Evolutionary conservation across 2,888 invertebrate genomes (phyloP), one percentile per base, ranked within the genome.

Genomic region (Drosophila kambysellisi): DNA sequence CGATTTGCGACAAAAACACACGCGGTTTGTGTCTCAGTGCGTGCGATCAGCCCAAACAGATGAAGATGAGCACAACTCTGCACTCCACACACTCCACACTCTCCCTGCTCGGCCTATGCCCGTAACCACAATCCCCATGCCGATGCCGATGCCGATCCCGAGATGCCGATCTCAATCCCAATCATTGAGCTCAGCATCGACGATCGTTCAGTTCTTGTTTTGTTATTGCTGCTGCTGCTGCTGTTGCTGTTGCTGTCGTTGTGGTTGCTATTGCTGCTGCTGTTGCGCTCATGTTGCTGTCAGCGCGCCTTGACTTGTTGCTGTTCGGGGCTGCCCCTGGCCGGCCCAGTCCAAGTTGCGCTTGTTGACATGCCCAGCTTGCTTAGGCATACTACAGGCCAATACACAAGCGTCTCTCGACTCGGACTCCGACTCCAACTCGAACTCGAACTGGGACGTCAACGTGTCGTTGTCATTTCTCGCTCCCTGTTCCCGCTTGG

Each of bases 341-440:
- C 25, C 15, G 15, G 29, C 25, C 46, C 46, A 46, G 56, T 46
- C 62, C 77, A 61, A 74, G 51, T 63, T 61, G 78, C 63, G 78
- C 81, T 81, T 87, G 88, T 88, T 91, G 88, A 91, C 92, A 91
- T 90, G 91, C 90, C 86, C 90, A 89, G 90, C 91, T 86, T 91
- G 90, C 89, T 90, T 83, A 82, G 81, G 82, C 89, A 82, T 74
- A 82, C 84, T 57, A 32, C 57, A 39, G 81, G 72, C 65, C 69
- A 46, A 65, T 4, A 33, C 51, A n/a, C 53, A 62, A 68, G 41
- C 69, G 52, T 57, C 78, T 58, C 68, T 69, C 54, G 67, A 80
- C 48, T 60, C 56, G 59, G 59, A 78, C 77, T 79, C 81, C 79
- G 20, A 8, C 15, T 46, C 15, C 2, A 15, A 46, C 70, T 69